These are phyloP conservation scores for Coregonus clupeaformis DNA, from an alignment of 2,113 vertebrate species.

Conservation along the genomic window DNA sequence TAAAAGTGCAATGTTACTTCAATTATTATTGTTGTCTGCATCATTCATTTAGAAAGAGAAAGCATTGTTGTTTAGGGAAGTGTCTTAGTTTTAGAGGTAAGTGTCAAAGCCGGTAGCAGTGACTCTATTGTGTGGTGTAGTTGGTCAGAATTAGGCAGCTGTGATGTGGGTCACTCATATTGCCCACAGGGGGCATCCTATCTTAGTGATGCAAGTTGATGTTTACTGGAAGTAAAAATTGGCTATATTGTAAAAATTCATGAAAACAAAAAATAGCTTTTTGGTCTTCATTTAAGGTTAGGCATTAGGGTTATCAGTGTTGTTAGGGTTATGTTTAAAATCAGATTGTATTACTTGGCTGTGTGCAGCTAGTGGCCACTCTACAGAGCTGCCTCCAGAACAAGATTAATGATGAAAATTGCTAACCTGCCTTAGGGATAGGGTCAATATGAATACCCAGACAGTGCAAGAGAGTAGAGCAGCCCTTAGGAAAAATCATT, in stretches of 20 bases:
- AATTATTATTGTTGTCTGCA: not conserved
- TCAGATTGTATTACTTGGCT: too few species aligned
- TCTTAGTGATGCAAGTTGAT: too few species aligned
- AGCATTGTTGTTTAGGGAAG: conserved; percentile 23
- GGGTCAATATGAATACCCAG: not conserved
- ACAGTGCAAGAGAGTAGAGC: not conserved
- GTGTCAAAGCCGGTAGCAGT: conserved; percentile 17
- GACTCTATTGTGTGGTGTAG: not conserved
- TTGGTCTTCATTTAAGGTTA: too few species aligned
- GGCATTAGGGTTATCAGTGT: too few species aligned
- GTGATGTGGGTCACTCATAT: not conserved
- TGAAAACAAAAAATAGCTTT: too few species aligned
- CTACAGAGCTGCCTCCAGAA: too few species aligned
- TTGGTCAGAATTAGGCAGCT: not conserved
- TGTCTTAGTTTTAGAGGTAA: conserved; percentile 17
- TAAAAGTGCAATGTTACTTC: conserved; percentile 20
- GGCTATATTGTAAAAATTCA: too few species aligned
- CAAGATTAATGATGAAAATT: too few species aligned
- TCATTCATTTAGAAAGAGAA: conserved; percentile 3
- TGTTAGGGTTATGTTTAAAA: too few species aligned
- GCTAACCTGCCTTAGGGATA: not conserved
- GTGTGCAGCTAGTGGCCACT: too few species aligned
- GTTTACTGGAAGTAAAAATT: too few species aligned
- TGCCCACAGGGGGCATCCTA: not conserved
- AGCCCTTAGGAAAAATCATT: not conserved